Base-by-base conservation (phyloP, 2,888 invertebrate species). In the Galerucella pusilla region DNA sequence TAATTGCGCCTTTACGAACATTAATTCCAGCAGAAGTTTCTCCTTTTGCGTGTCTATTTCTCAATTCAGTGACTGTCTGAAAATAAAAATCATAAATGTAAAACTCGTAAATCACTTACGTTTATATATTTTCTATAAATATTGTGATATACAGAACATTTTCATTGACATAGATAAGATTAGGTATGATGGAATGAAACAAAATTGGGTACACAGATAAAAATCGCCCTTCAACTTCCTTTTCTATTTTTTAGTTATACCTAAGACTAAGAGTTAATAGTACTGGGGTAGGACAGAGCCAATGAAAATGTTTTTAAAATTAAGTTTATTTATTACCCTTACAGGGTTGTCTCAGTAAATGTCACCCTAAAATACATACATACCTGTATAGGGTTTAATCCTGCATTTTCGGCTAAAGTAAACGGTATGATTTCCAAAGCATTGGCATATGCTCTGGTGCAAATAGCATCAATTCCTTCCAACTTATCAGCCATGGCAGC, bases 1-100 rank as follows among this genome's bases (percentile, higher is more conserved):
- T 97, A 82, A 99, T 97, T 80, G 94, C 93, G 71, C 99, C 99
- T 90, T 96, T 96, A 68, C 98, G 92, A 75, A 99, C 98, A 89
- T 99, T 99, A 81, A 99, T 98, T 71, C 99, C 99, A 65, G 97
- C 94, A 80, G 93, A 94, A 77, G 91, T 91, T 84, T 96, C 95
- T 52, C 95, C 96, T 81, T 93, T 91, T 7, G 97, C 97, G 88
- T 99, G 99, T 83, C 96, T 92, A 86, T 96, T 97, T 77, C 99
- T 92, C 81, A 99, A 90, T 88, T 99, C 98, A 0, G 99, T 99
- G 12, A 99, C 99, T 0, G 98, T 98, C 81, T 87, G 67, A 75
- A 82, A 81, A 25, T 46, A 11, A 61, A 63, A 57, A 59, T 65
- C 6, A 35, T 35, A 35, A 35, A 35, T 35, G 35, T 28, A 35